Base-by-base conservation (phyloP, 2,888 invertebrate species). In the Limenitis camilla region DNA sequence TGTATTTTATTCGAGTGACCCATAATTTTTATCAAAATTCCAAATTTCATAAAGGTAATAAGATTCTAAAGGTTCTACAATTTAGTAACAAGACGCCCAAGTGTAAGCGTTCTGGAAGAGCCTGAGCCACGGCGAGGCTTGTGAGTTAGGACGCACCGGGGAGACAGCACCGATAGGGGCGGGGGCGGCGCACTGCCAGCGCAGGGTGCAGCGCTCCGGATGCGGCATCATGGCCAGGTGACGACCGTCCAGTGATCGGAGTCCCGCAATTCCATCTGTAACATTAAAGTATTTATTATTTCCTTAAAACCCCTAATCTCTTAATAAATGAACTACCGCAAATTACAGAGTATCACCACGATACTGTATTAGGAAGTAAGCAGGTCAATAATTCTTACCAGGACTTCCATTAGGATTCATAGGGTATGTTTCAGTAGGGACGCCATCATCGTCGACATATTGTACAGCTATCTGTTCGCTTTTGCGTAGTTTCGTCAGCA, bases 191-290 rank as follows among this genome's bases (percentile, higher is more conserved):
- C 97, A 96, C 79, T 98, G 98, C 94, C 96, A 97, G 63, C 92
- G 91, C 64, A 94, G 89, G 55, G 94, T 92, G 71, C 96, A 96
- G 57, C 98, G 91, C 83, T 99, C 99, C 0, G 99, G 98, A 88
- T 99, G 99, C 3, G 99, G 99, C 99, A 99, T 99, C 91, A 99
- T 91, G 0, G 98, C 99, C 64, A 98, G 88, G 81, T 99, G 98
- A 5, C 98, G 91, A 0, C 98, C 99, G 83, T 98, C 93, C 1
- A 77, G 69, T 0, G 98, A 98, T 65, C 96, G 94, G 50, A 99
- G 81, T 9, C 94, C 98, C 28, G 98, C 98, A 58, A 97, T 90
- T 27, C 96, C 98, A 64, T 89, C 92, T 89, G 79, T 47, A 61
- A 61, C 56, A 5, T 46, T 6, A 57, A 40, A 19, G 43, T 6